Base-by-base conservation (phyloP, 2,113 vertebrate species). In the cat (Felis catus) region DNA sequence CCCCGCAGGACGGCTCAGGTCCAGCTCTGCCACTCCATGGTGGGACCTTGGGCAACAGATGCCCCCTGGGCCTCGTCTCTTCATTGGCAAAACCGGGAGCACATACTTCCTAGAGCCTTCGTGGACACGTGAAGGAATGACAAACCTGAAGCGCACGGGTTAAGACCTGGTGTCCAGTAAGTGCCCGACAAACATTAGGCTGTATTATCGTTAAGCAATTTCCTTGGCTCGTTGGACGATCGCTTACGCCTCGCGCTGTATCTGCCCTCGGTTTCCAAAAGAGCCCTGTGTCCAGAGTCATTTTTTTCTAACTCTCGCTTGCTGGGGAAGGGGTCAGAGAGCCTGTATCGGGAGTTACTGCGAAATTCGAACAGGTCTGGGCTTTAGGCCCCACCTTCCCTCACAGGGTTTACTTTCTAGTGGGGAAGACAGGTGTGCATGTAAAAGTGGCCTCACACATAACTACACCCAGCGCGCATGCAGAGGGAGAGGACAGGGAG, bases 381-480 rank as follows among this genome's bases (percentile, higher is more conserved):
- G 66, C 61, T 84, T 80, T 33, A 41, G 66, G 39, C 27, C 71
- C 58, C 13, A 33, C 36, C 33, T 74, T 3, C 3, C 36, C 39
- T 82, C 61, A 5, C 8, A 13, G 51, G 58, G 7, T 25, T 91
- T n/a, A 21, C 36, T 9, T 85, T 39, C 73, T 15, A n/a, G 25
- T 79, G 18, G 14, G 23, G 45, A 66, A 94, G 53, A n/a, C n/a
- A 18, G 25, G 39, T 13, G 4, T 18, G 33, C 39, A 6, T 2
- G 5, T n/a, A 7, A 7, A 10, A 0, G 33, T 19, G 27, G 48
- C 29, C 3, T 83, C 14, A 6, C 25, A 8, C 5, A 0, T 13
- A 0, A 12, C 70, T 33, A 14, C 58, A 19, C 12, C 19, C 23
- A 31, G 31, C 31, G 58, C 18, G 3, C 66, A 2, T 3, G 25